These are phyloP conservation scores for Melanargia galathea DNA, from an alignment of 2,888 invertebrate genomes.

Conservation along the genomic window DNA sequence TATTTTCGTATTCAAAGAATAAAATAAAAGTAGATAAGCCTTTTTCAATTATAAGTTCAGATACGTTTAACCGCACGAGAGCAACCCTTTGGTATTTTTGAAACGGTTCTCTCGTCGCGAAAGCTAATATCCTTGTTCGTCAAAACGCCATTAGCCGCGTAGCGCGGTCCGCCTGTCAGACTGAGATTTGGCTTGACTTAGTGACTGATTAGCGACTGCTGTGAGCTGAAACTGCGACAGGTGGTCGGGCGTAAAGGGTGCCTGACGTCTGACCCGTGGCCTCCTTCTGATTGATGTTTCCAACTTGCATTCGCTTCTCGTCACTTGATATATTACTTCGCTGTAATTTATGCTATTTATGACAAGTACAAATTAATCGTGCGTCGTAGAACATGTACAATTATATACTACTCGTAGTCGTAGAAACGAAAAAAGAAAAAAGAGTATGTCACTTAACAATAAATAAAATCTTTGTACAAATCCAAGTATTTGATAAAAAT, in stretches of 20 bases:
- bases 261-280: constrained; percentile 66
- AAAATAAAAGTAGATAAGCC: neutral
- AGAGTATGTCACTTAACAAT: neutral
- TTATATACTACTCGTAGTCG: no score
- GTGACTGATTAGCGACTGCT: constrained; percentile 81
- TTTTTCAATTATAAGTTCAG: neutral
- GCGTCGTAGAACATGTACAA: neutral
- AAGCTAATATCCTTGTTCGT: constrained; percentile 65
- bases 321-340: constrained; percentile 11
- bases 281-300: constrained; percentile 64
- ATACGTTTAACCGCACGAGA: constrained; percentile 2
- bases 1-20: neutral
- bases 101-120: constrained; percentile 49
- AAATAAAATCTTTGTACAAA: neutral
- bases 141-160: constrained; percentile 69
- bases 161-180: constrained; percentile 45
- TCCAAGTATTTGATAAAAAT: no score
- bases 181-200: constrained; percentile 78
- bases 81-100: constrained; percentile 17
- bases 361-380: constrained; percentile 6
- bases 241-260: constrained; percentile 69
- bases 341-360: neutral
- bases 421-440: no score
- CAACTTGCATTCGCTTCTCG: constrained; percentile 2
- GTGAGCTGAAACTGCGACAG: constrained; percentile 69